Evolutionary conservation across 2,797 vertebrate genomes (phyloP).

Genomic region (Scarus forsteni): DNA sequence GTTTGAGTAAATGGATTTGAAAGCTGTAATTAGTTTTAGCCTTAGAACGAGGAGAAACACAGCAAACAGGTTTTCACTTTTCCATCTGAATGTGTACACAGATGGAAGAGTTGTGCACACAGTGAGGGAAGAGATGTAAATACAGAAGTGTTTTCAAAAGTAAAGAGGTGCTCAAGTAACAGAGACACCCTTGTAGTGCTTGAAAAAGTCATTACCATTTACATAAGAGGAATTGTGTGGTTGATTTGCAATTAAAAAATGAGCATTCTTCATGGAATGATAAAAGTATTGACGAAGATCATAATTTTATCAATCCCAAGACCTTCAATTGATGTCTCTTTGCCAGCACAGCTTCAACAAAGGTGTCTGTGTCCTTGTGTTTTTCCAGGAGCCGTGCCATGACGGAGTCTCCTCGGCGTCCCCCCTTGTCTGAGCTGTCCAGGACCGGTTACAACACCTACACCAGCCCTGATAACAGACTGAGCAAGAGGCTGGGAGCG

Average conservation of each 20-base stretch:
- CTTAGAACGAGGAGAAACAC: neutral
- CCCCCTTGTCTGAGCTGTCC: conserved; percentile 86
- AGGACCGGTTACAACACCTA: conserved; percentile 67
- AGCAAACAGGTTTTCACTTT: neutral
- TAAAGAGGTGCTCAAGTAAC: neutral
- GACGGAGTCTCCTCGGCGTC: conserved; percentile 83
- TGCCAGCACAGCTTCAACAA: neutral
- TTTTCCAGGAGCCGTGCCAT: conserved; percentile 79
- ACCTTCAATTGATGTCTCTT: neutral
- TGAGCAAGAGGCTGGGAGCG: conserved; percentile 88
- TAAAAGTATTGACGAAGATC: neutral
- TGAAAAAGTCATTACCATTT: neutral
- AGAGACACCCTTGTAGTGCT: neutral
- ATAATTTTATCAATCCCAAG: neutral
- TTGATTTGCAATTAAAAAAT: neutral
- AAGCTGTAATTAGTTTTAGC: neutral
- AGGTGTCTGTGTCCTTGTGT: neutral
- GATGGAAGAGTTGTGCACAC: neutral
- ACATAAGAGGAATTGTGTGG: neutral
- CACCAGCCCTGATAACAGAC: conserved; percentile 54
- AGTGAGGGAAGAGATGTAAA: neutral
- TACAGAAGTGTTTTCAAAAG: neutral
- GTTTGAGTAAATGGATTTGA: neutral
- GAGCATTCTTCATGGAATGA: too few relatives aligned
- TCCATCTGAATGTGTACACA: neutral